Evolutionary conservation across 2,797 vertebrate genomes (phyloP).

Genomic region (Hemitrygon akajei): DNA sequence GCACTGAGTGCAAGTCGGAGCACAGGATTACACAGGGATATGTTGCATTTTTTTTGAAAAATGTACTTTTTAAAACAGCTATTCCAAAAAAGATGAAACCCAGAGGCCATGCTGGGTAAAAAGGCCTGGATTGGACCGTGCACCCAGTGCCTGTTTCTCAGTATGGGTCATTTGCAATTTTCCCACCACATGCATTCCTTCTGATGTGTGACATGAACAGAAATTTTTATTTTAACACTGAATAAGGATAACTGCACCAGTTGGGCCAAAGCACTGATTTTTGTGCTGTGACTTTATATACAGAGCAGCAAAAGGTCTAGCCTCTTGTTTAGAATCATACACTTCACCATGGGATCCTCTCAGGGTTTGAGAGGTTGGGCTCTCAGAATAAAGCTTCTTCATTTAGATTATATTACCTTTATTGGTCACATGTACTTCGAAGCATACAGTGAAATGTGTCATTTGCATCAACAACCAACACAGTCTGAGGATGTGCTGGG

Average conservation of each 20-base stretch:
- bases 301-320: not conserved
- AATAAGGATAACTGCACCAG: not conserved
- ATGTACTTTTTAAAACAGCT: not conserved
- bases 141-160: not conserved
- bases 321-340: not conserved
- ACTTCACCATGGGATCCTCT: no score
- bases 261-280: no score
- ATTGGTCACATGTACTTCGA: no score
- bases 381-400: not conserved
- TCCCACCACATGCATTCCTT: not conserved
- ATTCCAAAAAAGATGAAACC: not conserved
- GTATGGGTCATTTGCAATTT: no score
- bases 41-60: not conserved
- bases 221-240: not conserved
- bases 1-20: slow-evolving; percentile 3
- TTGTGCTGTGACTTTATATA: not conserved
- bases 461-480: no score
- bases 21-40: slow-evolving; percentile 18
- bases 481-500: no score
- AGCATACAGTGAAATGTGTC: no score
- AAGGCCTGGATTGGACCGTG: not conserved
- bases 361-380: not conserved
- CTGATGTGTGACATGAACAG: not conserved
- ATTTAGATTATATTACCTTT: no score
- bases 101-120: not conserved